phyloP scores from a whole-genome alignment of 1,140 invertebrate species.

The Drosophila nasuta region DNA sequence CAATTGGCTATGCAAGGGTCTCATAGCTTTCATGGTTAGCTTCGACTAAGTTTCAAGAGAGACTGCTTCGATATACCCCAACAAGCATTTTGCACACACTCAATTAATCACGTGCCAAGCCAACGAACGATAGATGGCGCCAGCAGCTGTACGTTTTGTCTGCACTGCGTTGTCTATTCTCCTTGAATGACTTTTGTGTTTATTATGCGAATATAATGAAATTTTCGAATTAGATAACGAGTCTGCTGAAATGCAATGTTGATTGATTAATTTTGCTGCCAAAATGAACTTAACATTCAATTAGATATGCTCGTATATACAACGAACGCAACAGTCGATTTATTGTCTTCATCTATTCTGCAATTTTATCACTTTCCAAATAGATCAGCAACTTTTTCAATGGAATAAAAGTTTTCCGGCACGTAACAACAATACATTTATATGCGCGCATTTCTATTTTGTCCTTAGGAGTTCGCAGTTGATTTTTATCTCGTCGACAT shows the following conservation, averaged over 20 bases:
- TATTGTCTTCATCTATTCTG: conserved; percentile 23
- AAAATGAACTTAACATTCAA: conserved; percentile 20
- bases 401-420: conserved; percentile 35
- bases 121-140: conserved; percentile 1
- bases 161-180: neutral
- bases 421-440: conserved; percentile 18
- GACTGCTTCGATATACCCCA: conserved; percentile 5
- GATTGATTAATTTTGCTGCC: conserved; percentile 3
- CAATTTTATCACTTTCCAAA: conserved; percentile 11
- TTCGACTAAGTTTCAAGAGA: neutral
- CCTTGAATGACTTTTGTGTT: conserved; percentile 5
- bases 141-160: neutral
- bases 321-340: conserved; percentile 13
- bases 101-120: neutral
- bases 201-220: conserved; percentile 15
- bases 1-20: neutral
- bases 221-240: conserved; percentile 32
- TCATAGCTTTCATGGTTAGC: neutral
- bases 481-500: conserved; percentile 67
- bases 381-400: conserved; percentile 30
- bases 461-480: conserved; percentile 43
- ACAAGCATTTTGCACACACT: neutral
- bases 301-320: neutral
- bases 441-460: conserved; percentile 47
- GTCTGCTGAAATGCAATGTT: neutral